Percentiles rank a stretch among this genome's conserved stretches.
Conservation (phyloP, 2,797 vertebrate genomes). For the Parauchenoglanis punctatus region DNA sequence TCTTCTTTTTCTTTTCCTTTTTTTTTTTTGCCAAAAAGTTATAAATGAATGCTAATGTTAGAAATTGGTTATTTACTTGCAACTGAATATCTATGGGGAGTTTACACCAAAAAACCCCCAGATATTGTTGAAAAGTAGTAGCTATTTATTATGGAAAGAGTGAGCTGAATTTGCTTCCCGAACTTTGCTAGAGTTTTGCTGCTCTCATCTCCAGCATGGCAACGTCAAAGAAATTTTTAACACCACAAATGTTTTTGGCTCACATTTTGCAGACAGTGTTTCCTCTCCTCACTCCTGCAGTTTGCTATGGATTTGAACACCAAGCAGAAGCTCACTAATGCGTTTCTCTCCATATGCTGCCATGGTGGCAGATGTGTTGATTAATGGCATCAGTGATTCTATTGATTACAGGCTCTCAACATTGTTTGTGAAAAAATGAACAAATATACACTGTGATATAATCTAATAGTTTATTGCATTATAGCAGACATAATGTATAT, state of each 20-base stretch:
- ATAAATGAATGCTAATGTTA: background rate
- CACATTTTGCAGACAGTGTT: background rate
- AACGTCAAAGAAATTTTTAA: conserved; percentile 30
- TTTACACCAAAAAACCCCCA: background rate
- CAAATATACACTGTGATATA: conserved; percentile 15
- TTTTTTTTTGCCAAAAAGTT: background rate
- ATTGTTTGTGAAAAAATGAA: conserved; percentile 7
- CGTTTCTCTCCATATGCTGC: conserved; percentile 30
- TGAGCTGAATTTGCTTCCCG: background rate
- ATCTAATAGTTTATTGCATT: conserved; percentile 23
- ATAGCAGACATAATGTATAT: background rate
- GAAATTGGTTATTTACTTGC: background rate
- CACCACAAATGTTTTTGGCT: conserved; percentile 23
- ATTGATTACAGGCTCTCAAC: conserved; percentile 35
- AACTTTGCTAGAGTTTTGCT: background rate
- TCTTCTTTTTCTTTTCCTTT: background rate
- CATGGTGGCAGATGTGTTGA: conserved; percentile 27
- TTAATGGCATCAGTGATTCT: conserved; percentile 39
- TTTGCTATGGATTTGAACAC: conserved; percentile 17
- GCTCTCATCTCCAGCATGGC: background rate
- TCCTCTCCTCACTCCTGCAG: conserved; percentile 5
- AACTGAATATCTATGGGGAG: background rate
- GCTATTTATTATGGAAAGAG: background rate
- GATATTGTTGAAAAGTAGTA: background rate
- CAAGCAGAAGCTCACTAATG: conserved; percentile 11